phyloP scores from a whole-genome alignment of 2,888 invertebrate species.

The Latrodectus elegans region DNA sequence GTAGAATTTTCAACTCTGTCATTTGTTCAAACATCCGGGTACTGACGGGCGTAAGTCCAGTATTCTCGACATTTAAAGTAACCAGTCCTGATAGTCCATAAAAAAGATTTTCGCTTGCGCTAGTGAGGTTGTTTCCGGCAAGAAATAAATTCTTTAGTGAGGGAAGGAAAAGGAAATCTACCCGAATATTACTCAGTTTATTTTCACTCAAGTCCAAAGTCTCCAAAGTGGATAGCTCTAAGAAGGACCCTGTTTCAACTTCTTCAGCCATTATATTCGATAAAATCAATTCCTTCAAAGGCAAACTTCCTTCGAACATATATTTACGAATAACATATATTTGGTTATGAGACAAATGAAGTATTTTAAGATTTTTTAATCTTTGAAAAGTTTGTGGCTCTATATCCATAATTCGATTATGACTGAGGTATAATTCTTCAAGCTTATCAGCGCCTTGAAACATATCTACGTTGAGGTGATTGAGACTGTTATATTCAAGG shows the following conservation, averaged over 20 bases:
- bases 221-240: constrained; percentile 84
- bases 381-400: constrained; percentile 70
- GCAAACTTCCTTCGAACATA: constrained; percentile 80
- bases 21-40: constrained; percentile 61
- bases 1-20: constrained; percentile 52
- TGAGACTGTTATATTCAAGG: constrained; percentile 72
- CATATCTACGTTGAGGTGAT: constrained; percentile 71
- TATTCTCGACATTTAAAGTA: constrained; percentile 57
- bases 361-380: constrained; percentile 64
- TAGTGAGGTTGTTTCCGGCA: constrained; percentile 86
- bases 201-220: constrained; percentile 87
- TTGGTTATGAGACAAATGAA: constrained; percentile 73
- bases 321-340: constrained; percentile 72
- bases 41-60: constrained; percentile 43
- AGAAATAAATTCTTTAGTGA: constrained; percentile 78
- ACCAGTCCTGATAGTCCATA: constrained; percentile 62
- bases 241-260: constrained; percentile 84
- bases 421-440: constrained; percentile 66
- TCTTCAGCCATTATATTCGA: constrained; percentile 84
- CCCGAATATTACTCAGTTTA: constrained; percentile 71
- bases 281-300: constrained; percentile 83
- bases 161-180: constrained; percentile 71
- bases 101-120: constrained; percentile 58
- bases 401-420: constrained; percentile 67
- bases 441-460: constrained; percentile 71